Evolutionary conservation across 2,113 vertebrate species (phyloP).

Genomic region (Formicarius rufipectus): DNA sequence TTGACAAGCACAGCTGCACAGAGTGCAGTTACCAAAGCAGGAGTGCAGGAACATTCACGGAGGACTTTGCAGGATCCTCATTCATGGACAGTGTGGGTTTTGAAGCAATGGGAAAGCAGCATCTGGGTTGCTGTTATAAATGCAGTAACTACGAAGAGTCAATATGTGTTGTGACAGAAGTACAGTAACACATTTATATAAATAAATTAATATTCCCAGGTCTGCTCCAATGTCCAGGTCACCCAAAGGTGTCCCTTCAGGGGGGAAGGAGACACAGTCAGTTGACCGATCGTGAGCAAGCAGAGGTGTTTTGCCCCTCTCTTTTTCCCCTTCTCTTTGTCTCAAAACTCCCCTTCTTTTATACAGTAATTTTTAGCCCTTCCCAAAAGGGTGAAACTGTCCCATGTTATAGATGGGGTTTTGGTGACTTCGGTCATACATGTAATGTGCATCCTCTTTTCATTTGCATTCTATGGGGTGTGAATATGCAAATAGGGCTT

Average conservation of each 20-base stretch:
- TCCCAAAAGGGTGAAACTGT: not conserved
- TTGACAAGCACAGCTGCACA: not conserved
- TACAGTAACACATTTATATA: not conserved
- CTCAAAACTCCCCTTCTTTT: not conserved
- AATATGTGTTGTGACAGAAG: not conserved
- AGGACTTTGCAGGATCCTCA: not conserved
- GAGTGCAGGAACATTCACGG: not conserved
- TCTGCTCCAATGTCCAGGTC: not conserved
- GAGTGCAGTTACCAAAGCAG: not conserved
- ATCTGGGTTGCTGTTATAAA: not conserved
- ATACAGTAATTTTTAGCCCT: not conserved
- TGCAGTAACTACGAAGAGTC: not conserved
- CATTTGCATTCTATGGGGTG: not conserved
- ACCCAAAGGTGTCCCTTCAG: not conserved
- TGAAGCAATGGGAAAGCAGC: not conserved
- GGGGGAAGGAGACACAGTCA: not conserved
- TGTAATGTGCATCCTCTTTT: not conserved
- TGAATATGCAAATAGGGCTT: not conserved
- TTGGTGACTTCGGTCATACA: not conserved
- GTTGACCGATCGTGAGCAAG: not conserved
- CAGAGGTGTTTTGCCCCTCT: not conserved
- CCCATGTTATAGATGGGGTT: not conserved
- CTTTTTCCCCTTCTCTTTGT: not conserved
- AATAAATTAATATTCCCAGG: not conserved
- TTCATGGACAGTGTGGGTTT: not conserved